Percentiles rank a stretch among this genome's conserved stretches.
These are phyloP conservation scores for Myiotriccus ornatus DNA, from an alignment of 2,797 vertebrate species.

Conservation along the genomic window DNA sequence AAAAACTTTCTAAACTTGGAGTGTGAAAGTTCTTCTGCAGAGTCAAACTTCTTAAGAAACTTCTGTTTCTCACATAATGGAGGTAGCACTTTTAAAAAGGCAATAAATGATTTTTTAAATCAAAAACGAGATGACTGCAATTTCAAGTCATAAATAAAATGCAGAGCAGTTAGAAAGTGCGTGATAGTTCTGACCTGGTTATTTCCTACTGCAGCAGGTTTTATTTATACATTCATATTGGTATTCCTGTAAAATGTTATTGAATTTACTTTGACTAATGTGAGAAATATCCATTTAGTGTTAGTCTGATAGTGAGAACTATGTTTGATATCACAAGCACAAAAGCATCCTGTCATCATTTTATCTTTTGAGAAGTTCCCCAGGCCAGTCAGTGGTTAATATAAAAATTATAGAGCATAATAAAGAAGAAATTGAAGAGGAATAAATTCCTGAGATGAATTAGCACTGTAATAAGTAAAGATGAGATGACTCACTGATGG, in stretches of 20 bases:
- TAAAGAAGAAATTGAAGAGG: background rate
- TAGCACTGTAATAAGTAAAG: background rate
- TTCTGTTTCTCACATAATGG: background rate
- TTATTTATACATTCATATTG: background rate
- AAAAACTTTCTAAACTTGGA: background rate
- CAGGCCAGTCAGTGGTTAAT: background rate
- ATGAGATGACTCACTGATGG: background rate
- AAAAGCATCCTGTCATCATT: background rate
- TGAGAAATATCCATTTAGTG: background rate
- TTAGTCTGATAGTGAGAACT: background rate
- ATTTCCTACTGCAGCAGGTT: background rate
- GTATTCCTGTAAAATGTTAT: background rate
- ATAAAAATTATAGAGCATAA: background rate
- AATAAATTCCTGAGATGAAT: background rate
- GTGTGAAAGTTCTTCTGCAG: background rate
- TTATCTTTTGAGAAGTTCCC: background rate
- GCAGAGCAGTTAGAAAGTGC: background rate
- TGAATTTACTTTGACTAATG: background rate
- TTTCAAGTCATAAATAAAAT: background rate
- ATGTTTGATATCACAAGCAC: background rate
- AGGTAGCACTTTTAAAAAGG: background rate
- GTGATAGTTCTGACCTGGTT: background rate
- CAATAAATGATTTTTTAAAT: background rate
- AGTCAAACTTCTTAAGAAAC: background rate
- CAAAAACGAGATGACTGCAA: background rate